These are phyloP conservation scores for Passer domesticus DNA, from an alignment of 2,113 vertebrate genomes.

Conservation along the genomic window DNA sequence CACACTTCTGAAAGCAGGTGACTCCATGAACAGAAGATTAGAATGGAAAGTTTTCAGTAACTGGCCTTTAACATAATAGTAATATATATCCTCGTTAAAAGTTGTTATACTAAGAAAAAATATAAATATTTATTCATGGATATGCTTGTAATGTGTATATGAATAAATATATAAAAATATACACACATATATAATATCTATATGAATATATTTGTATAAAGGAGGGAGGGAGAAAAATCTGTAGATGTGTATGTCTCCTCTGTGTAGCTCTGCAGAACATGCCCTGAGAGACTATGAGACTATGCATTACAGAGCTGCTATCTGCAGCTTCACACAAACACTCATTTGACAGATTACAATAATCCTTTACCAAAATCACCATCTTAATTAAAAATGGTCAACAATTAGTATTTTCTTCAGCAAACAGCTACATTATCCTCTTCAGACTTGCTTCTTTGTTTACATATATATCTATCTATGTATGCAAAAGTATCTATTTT, in stretches of 20 bases:
- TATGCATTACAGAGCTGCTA: neutral
- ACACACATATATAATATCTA: neutral
- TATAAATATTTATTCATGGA: neutral
- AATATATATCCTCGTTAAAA: neutral
- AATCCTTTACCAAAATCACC: neutral
- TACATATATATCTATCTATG: neutral
- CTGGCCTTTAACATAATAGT: neutral
- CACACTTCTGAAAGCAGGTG: neutral
- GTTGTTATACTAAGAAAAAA: neutral
- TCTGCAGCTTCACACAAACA: neutral
- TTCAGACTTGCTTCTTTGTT: neutral
- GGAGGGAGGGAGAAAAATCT: neutral
- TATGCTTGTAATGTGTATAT: neutral
- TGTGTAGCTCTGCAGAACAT: neutral
- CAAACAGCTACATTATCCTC: neutral
- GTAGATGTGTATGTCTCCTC: neutral
- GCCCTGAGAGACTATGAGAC: neutral
- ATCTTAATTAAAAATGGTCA: neutral
- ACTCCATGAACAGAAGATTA: neutral
- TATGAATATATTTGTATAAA: neutral
- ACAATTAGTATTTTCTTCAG: neutral
- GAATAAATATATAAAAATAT: neutral
- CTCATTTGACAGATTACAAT: neutral
- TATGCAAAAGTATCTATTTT: neutral
- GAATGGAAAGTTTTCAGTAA: neutral